phyloP scores from a whole-genome alignment of 2,797 vertebrate species.

The Atherinosoma microstoma region DNA sequence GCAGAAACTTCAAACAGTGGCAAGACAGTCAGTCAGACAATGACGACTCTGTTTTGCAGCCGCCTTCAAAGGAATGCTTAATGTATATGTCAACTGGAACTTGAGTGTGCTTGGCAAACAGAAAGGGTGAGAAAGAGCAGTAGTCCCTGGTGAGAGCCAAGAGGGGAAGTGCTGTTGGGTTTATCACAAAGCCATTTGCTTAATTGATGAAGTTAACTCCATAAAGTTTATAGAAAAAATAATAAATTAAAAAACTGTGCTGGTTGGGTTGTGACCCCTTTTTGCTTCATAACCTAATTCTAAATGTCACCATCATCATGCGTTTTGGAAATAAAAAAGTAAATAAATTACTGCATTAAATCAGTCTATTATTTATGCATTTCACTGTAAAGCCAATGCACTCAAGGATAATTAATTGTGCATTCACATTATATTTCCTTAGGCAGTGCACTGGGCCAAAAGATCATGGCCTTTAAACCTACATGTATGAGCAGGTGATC shows the following conservation, averaged over 20 bases:
- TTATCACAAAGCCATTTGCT: conserved; percentile 60
- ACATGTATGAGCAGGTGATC: conserved; percentile 55
- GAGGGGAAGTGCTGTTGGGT: conserved; percentile 36
- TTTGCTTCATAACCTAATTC: conserved; percentile 46
- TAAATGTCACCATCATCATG: conserved; percentile 18
- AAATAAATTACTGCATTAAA: conserved; percentile 63
- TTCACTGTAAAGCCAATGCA: conserved; percentile 50
- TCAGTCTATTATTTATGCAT: conserved; percentile 54
- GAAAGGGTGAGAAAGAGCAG: conserved; percentile 1
- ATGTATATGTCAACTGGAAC: conserved; percentile 50
- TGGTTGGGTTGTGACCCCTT: conserved; percentile 42
- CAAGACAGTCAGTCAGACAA: conserved; percentile 49
- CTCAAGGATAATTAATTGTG: conserved; percentile 62
- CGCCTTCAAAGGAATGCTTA: conserved; percentile 47
- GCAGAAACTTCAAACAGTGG: conserved; percentile 44
- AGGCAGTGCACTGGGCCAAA: conserved; percentile 60
- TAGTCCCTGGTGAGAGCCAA: conserved; percentile 1
- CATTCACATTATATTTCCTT: conserved; percentile 46
- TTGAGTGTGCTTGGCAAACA: conserved; percentile 45
- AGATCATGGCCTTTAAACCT: conserved; percentile 62
- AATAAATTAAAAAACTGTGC: conserved; percentile 43
- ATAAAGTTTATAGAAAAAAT: conserved; percentile 54
- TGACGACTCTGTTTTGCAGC: conserved; percentile 51
- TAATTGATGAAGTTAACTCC: conserved; percentile 59
- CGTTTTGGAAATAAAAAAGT: conserved; percentile 29